These are phyloP conservation scores for Odontocerum albicorne DNA, from an alignment of 2,888 invertebrate species.

Conservation along the genomic window DNA sequence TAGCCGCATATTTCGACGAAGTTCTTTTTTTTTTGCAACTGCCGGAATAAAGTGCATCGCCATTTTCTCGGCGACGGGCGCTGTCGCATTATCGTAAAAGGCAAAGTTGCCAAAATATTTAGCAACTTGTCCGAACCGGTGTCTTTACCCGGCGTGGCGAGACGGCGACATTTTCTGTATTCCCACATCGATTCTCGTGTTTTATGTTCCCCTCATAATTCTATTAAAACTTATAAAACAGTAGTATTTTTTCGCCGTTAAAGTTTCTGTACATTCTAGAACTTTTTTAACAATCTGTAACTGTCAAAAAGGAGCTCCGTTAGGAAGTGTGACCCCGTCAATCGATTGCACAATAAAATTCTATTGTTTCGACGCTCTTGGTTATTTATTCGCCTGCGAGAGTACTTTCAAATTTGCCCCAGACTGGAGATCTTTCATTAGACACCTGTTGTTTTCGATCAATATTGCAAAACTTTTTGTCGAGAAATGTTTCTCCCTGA, in stretches of 20 bases:
- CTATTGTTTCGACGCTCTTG: too few species aligned
- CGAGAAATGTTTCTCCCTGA: too few species aligned
- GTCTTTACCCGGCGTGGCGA: background rate
- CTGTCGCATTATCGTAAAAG: constrained; percentile 7
- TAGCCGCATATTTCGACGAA: constrained; percentile 1
- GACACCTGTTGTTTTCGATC: too few species aligned
- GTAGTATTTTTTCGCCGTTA: background rate
- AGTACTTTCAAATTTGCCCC: too few species aligned
- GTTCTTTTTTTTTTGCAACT: background rate
- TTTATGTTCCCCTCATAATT: too few species aligned
- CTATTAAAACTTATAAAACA: too few species aligned
- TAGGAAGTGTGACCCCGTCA: background rate
- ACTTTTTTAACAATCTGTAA: constrained; percentile 8
- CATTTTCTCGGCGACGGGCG: constrained; percentile 14
- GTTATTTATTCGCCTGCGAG: too few species aligned
- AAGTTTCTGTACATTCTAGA: constrained; percentile 5
- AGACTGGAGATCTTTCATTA: too few species aligned
- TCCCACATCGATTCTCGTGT: background rate
- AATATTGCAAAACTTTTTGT: too few species aligned
- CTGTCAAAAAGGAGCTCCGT: constrained; percentile 1
- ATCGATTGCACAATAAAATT: too few species aligned
- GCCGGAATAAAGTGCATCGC: constrained; percentile 13
- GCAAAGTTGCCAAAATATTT: constrained; percentile 13
- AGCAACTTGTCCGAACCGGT: constrained; percentile 9
- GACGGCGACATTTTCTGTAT: background rate